phyloP scores from a whole-genome alignment of 2,797 vertebrate species.

The Tenualosa ilisha region DNA sequence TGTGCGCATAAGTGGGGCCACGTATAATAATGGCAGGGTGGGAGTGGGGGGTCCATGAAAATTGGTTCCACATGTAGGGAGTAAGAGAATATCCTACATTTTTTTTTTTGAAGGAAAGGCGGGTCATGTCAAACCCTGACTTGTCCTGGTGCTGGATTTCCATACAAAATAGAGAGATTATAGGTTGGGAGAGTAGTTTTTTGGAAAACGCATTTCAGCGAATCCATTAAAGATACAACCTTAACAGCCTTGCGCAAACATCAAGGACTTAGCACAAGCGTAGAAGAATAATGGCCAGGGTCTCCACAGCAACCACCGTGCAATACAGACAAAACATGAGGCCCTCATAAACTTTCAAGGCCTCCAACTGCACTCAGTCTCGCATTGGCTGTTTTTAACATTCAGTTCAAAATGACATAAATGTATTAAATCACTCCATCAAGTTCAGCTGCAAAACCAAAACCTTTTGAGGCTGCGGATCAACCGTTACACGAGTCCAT shows the following conservation, averaged over 20 bases:
- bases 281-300: constrained; percentile 51
- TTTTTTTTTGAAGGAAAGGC: not conserved
- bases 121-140: constrained; percentile 28
- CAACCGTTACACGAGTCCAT: not conserved
- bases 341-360: constrained; percentile 47
- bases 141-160: constrained; percentile 30
- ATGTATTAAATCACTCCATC: not conserved
- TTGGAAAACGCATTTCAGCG: constrained; percentile 38
- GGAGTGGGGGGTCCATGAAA: constrained; percentile 52
- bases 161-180: not conserved
- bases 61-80: constrained; percentile 73
- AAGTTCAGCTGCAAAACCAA: constrained; percentile 14
- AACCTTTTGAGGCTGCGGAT: not conserved
- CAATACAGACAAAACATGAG: constrained; percentile 50
- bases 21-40: constrained; percentile 33
- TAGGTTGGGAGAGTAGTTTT: constrained; percentile 27
- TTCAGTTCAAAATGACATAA: not conserved
- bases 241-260: constrained; percentile 33
- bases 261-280: constrained; percentile 31
- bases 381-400: not conserved
- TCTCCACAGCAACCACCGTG: constrained; percentile 44
- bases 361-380: constrained; percentile 4
- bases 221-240: constrained; percentile 23
- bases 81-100: constrained; percentile 48
- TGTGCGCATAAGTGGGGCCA: constrained; percentile 27